Conservation (phyloP, 2,888 invertebrate genomes). For the Oscheius onirici region DNA sequence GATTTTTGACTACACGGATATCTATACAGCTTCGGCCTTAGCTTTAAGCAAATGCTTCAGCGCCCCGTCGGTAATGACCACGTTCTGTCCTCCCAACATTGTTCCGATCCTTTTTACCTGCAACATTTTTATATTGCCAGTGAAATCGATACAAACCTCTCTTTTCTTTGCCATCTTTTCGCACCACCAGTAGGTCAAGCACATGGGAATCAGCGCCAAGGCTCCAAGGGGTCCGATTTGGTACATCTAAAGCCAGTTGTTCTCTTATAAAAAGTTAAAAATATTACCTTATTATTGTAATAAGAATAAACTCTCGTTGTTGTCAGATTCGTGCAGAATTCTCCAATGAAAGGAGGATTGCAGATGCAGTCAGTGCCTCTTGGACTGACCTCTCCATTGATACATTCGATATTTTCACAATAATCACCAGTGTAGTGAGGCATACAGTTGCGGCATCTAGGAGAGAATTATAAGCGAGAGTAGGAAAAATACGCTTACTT, state of each 20-base stretch:
- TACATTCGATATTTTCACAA: conserved; percentile 62
- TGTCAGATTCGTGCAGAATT: conserved; percentile 46
- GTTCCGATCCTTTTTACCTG: conserved; percentile 10
- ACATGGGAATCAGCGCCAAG: conserved; percentile 63
- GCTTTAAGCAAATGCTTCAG: conserved; percentile 7
- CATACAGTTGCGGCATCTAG: conserved; percentile 40
- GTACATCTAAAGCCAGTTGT: conserved; percentile 50
- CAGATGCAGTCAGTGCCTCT: conserved; percentile 43
- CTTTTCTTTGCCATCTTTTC: conserved; percentile 65
- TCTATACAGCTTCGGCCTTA: not conserved
- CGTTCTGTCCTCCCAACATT: not conserved
- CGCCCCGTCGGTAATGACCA: conserved; percentile 1
- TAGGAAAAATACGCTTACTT: conserved; percentile 36
- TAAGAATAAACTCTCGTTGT: conserved; percentile 45
- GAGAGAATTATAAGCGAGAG: not conserved
- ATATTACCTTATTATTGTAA: conserved; percentile 45
- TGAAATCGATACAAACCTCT: conserved; percentile 45
- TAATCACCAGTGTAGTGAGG: conserved; percentile 54
- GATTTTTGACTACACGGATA: not conserved
- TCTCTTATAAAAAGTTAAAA: not conserved
- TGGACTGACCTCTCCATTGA: conserved; percentile 49
- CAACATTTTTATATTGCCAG: not conserved
- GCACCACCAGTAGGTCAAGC: conserved; percentile 61
- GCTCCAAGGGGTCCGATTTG: conserved; percentile 66
- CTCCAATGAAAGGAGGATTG: conserved; percentile 47